phyloP scores from a whole-genome alignment of 2,888 invertebrate genomes.

The Disparrhopalites patrizii region DNA sequence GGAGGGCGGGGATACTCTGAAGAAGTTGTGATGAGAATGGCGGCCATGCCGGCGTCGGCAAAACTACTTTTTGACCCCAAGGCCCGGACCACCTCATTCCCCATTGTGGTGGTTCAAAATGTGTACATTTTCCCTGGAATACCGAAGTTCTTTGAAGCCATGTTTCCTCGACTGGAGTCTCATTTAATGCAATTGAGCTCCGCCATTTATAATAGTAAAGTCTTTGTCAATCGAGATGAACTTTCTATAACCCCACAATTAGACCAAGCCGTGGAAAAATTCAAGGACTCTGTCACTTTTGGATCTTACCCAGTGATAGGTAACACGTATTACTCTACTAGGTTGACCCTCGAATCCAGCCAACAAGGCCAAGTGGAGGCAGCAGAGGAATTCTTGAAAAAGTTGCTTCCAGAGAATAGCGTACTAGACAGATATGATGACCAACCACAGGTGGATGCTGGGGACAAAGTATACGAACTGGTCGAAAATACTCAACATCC shows the following conservation, averaged over 20 bases:
- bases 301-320: constrained; percentile 59
- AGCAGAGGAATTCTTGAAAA: constrained; percentile 51
- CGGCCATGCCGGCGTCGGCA: constrained; percentile 52
- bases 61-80: constrained; percentile 55
- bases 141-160: constrained; percentile 56
- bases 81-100: constrained; percentile 51
- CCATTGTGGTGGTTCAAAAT: constrained; percentile 58
- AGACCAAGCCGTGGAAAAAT: constrained; percentile 54
- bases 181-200: constrained; percentile 26
- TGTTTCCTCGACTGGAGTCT: constrained; percentile 41
- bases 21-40: constrained; percentile 51
- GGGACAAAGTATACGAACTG: constrained; percentile 44
- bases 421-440: constrained; percentile 55
- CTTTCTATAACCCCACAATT: constrained; percentile 52
- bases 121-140: constrained; percentile 69
- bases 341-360: constrained; percentile 56
- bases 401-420: constrained; percentile 52
- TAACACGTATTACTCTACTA: constrained; percentile 56
- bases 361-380: constrained; percentile 50
- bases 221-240: constrained; percentile 50
- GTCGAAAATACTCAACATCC: constrained; percentile 35
- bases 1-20: constrained; percentile 36
- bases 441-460: constrained; percentile 50
- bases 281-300: constrained; percentile 55
- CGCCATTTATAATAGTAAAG: constrained; percentile 49